Evolutionary conservation across 2,113 vertebrate species (phyloP), one percentile per base, ranked within the genome.

Genomic region (Copsychus sechellarum): DNA sequence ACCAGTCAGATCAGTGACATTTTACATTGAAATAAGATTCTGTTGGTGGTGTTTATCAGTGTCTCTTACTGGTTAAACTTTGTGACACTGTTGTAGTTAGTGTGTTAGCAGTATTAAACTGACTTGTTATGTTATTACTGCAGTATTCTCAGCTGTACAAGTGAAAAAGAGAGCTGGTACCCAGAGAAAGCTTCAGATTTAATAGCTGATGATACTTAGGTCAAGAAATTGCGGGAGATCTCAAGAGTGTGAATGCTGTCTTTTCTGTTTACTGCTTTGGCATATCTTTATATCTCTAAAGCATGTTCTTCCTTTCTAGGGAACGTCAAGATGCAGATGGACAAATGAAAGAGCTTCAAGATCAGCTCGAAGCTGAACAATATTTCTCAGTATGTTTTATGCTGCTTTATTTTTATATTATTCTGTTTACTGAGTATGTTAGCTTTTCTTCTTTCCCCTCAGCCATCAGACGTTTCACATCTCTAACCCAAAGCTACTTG

Each of bases 291-390:
- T 70, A 21, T 51, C 8, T 71, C 48, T 82, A 51, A 92, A 67
- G 19, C 38, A 16, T 23, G 3, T 48, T 93, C 29, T 71, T 91
- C 62, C 43, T 71, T 97, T 96, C n/a, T 97, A 99, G 99, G 97
- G 99, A 99, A 95, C 98, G 99, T 29, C 99, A 99, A 65, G 99
- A 99, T 94, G 98, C 99, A 60, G 99, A 99, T 45, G 99, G 99
- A 23, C 99, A 99, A 94, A 99, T 99, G 99, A 99, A 99, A 96
- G 99, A 99, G 90, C 98, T 99, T 65, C 99, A 99, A 95, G 99
- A 99, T 94, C 99, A 99, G 92, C 98, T 99, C 19, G 99, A 99
- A 97, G 99, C 99, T 11, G 99, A 99, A 56, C 99, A 99, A 78
- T 99, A 99, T 98, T 99, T 99, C 96, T 99, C 99, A 5, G 99